Evolutionary conservation across 2,113 vertebrate genomes (phyloP).

Genomic region (Pandion haliaetus): DNA sequence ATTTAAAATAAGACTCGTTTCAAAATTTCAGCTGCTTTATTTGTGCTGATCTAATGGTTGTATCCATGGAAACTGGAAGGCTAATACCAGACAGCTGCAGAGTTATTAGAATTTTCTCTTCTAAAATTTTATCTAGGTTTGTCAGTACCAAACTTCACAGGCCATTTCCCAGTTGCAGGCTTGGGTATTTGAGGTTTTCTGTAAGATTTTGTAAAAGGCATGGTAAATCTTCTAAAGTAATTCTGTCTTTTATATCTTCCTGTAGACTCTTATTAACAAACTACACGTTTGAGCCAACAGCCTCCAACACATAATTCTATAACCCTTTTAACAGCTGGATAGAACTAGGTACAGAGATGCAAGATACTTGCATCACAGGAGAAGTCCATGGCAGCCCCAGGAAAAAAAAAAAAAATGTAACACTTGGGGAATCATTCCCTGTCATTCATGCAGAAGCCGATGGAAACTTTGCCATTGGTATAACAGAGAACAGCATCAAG

Average conservation of each 20-base stretch:
- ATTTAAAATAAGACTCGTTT: constrained; percentile 19
- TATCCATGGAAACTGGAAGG: constrained; percentile 63
- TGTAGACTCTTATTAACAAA: not conserved
- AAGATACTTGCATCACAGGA: not conserved
- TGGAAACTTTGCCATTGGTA: not conserved
- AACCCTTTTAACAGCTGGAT: not conserved
- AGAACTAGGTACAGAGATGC: not conserved
- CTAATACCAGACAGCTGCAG: constrained; percentile 15
- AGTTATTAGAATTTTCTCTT: not conserved
- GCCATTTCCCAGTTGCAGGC: not conserved
- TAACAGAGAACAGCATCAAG: not conserved
- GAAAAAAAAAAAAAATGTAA: not conserved
- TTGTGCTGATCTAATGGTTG: constrained; percentile 6
- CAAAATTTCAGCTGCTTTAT: constrained; percentile 17
- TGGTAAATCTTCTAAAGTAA: not conserved
- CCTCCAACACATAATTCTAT: not conserved
- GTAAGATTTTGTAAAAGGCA: not conserved
- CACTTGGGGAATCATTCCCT: not conserved
- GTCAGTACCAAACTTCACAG: not conserved
- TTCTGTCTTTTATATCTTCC: not conserved
- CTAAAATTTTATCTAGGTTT: not conserved
- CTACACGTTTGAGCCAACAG: not conserved
- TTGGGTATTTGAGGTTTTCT: not conserved
- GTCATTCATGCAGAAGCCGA: not conserved
- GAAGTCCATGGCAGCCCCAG: not conserved